phyloP scores from a whole-genome alignment of 2,113 vertebrate species.

The Dasypus novemcinctus region DNA sequence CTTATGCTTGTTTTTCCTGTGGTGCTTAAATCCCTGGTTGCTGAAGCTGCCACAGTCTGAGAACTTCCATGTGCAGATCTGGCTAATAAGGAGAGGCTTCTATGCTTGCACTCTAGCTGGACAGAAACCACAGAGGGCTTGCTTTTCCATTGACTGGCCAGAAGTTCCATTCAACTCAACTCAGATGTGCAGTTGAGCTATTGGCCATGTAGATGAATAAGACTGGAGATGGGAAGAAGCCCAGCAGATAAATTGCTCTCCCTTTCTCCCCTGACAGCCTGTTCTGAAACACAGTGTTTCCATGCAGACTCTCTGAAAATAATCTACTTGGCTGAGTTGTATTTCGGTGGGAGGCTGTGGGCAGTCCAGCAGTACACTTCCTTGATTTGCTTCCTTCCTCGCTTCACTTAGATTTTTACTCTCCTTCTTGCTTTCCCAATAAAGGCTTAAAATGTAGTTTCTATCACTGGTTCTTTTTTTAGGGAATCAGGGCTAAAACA shows the following conservation, averaged over 20 bases:
- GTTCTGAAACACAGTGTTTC: neutral
- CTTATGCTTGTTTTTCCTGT: neutral
- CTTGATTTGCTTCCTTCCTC: neutral
- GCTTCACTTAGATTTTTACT: neutral
- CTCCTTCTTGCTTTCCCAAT: neutral
- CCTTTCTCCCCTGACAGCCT: neutral
- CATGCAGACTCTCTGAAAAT: neutral
- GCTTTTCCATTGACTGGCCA: neutral
- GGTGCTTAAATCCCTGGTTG: neutral
- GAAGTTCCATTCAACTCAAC: neutral
- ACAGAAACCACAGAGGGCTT: neutral
- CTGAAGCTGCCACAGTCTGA: neutral
- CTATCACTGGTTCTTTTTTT: neutral
- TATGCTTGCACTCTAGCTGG: neutral
- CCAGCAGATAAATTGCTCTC: neutral
- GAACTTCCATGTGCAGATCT: neutral
- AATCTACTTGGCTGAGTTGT: neutral
- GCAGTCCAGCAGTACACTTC: neutral
- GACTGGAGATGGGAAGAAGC: neutral
- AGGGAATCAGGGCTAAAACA: neutral
- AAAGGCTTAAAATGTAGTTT: neutral
- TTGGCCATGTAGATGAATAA: neutral
- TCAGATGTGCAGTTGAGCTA: neutral
- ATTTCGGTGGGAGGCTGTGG: neutral
- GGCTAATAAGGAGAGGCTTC: neutral